These are phyloP conservation scores for Apteryx mantelli DNA, from an alignment of 2,113 vertebrate species.

Conservation along the genomic window DNA sequence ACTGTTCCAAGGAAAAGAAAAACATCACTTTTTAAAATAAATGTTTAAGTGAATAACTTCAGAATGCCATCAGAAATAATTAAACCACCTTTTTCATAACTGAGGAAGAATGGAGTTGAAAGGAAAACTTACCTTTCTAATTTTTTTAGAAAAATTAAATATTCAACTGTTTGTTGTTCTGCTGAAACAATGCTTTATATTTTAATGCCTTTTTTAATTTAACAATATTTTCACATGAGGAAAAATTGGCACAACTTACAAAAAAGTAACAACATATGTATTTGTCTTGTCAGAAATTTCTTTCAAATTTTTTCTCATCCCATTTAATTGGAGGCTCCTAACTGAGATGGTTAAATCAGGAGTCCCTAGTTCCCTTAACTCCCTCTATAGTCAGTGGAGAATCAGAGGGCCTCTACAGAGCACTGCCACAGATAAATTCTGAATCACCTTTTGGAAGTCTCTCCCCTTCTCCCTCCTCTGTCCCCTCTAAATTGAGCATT, in stretches of 20 bases:
- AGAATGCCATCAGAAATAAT: not conserved
- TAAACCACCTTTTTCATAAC: not conserved
- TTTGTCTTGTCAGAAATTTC: not conserved
- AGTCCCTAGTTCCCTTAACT: not conserved
- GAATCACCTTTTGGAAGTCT: not conserved
- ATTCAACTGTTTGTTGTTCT: not conserved
- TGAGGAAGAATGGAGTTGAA: not conserved
- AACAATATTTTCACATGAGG: fast-evolving
- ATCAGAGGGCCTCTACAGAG: constrained; percentile 21
- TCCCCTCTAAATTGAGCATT: not conserved
- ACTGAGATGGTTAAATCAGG: not conserved
- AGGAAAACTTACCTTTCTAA: not conserved
- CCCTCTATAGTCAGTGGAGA: not conserved
- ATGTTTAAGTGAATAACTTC: not conserved
- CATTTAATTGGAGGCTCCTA: not conserved
- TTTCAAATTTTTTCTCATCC: not conserved
- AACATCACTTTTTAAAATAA: not conserved
- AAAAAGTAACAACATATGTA: not conserved
- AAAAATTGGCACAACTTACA: not conserved
- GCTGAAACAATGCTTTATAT: not conserved
- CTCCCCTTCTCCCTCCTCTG: not conserved
- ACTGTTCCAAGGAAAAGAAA: not conserved
- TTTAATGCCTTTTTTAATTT: not conserved
- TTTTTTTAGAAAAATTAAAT: not conserved
- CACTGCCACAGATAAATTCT: constrained; percentile 32